Evolutionary conservation across 2,113 vertebrate species (phyloP).

Genomic region (Chaetops frenatus): DNA sequence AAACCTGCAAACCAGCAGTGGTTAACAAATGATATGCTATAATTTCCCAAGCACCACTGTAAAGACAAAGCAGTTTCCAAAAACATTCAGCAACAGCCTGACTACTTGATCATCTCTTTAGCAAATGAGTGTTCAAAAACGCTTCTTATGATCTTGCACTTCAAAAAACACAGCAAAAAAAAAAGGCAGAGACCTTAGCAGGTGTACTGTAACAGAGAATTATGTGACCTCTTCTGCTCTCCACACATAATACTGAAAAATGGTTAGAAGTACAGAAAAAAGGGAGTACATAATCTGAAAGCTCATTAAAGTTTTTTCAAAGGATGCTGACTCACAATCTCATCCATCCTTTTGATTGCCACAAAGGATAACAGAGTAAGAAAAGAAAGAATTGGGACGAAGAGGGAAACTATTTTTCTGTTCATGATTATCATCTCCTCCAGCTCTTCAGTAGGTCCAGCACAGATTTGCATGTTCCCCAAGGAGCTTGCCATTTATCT

Average conservation of each 20-base stretch:
- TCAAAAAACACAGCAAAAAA: background rate
- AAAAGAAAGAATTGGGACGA: background rate
- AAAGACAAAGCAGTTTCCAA: background rate
- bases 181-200: background rate
- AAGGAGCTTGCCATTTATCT: background rate
- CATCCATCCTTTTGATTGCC: background rate
- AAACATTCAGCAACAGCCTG: background rate
- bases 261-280: background rate
- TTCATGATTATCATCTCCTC: background rate
- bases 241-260: background rate
- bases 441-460: background rate
- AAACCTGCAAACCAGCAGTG: background rate
- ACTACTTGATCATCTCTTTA: background rate
- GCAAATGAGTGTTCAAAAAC: background rate
- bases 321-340: background rate
- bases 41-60: background rate
- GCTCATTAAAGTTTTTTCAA: background rate
- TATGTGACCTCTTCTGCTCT: background rate
- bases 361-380: background rate
- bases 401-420: background rate
- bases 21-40: background rate
- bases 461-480: background rate
- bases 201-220: background rate
- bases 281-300: background rate
- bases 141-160: background rate